A percentile compares a stretch with the other conserved stretches of the same genome.
Conservation (phyloP, 1,140 invertebrate species). For the Drosophila subobscura region DNA sequence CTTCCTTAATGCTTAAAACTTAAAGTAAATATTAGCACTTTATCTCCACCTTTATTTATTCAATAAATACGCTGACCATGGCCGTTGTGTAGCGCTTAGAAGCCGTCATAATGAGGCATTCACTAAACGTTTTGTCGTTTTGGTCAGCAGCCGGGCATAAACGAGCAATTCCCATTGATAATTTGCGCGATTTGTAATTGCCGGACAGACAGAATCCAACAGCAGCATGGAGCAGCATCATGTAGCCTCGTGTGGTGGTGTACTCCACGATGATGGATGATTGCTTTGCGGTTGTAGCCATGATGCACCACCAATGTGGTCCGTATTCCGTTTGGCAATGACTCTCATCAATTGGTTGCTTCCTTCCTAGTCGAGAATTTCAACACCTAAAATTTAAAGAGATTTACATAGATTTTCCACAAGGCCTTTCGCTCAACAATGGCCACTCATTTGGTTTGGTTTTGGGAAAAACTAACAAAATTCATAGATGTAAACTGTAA, state of each 20-base stretch:
- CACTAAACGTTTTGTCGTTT: constrained; percentile 51
- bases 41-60: too few species aligned
- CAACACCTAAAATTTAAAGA: constrained; percentile 46
- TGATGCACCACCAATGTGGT: not conserved
- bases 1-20: too few species aligned
- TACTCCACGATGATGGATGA: constrained; percentile 55
- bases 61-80: constrained; percentile 1
- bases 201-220: constrained; percentile 30
- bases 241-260: constrained; percentile 58
- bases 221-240: constrained; percentile 3
- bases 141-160: constrained; percentile 26
- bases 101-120: constrained; percentile 33
- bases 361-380: constrained; percentile 52
- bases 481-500: constrained; percentile 56
- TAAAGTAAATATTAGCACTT: too few species aligned
- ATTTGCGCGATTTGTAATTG: constrained; percentile 51
- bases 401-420: constrained; percentile 36
- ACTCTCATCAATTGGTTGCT: constrained; percentile 43
- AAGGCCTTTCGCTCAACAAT: constrained; percentile 67
- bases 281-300: constrained; percentile 9
- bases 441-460: constrained; percentile 61
- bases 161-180: constrained; percentile 36
- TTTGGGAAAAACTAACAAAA: constrained; percentile 41
- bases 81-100: constrained; percentile 40
- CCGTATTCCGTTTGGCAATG: constrained; percentile 43